These are phyloP conservation scores for Stercorarius parasiticus DNA, from an alignment of 2,113 vertebrate species.

Conservation along the genomic window DNA sequence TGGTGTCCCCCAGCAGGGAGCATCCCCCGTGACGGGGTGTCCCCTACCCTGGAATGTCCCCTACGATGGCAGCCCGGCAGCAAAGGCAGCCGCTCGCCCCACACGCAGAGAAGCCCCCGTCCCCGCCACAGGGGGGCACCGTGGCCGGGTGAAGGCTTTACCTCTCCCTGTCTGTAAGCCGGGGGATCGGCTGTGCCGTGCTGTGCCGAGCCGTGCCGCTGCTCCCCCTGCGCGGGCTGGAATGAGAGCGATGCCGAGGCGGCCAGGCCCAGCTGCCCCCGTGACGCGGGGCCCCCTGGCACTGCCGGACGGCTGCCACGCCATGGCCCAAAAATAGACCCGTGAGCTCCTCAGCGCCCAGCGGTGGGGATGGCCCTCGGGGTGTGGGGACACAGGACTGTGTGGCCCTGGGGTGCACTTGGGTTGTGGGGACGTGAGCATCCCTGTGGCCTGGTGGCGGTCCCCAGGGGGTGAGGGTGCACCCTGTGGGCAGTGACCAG, in stretches of 20 bases:
- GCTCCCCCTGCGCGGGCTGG: background rate
- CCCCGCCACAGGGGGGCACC: background rate
- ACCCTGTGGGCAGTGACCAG: fast-evolving
- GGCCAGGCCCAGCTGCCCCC: background rate
- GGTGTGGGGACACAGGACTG: too few relatives aligned
- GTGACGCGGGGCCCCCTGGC: slow-evolving; percentile 27
- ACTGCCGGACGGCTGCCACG: background rate
- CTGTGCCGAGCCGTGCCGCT: background rate
- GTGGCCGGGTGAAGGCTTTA: background rate
- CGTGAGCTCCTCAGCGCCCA: background rate
- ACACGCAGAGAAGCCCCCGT: background rate
- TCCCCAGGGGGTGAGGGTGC: background rate
- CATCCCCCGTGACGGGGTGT: background rate
- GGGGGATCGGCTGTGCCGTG: background rate
- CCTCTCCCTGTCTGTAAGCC: background rate
- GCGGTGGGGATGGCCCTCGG: background rate
- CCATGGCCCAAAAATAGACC: slow-evolving; percentile 30
- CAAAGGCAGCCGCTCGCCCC: background rate
- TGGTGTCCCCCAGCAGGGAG: background rate
- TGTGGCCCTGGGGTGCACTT: fast-evolving
- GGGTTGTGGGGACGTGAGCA: background rate
- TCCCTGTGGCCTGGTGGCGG: fast-evolving
- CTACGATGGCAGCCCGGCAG: fast-evolving
- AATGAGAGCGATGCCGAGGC: background rate
- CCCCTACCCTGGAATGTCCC: background rate